Evolutionary conservation across 1,140 invertebrate genomes (phyloP).

Genomic region (Heliothis virescens): DNA sequence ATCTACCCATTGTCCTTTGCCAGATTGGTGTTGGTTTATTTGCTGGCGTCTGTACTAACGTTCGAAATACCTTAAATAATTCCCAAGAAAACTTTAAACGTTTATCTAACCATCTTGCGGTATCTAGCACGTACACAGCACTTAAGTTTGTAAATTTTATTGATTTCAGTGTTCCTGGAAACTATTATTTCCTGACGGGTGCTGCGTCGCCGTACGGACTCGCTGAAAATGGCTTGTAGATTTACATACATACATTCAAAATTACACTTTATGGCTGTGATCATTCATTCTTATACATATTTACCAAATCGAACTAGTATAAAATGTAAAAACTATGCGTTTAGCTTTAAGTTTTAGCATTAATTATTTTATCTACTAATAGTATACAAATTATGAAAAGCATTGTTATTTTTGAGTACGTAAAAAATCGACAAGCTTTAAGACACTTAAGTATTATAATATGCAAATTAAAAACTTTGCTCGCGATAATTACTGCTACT

Average conservation of each 20-base stretch:
- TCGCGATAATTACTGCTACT: slow-evolving; percentile 44
- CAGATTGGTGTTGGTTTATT: too few relatives aligned
- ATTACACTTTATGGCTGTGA: slow-evolving; percentile 47
- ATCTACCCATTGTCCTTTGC: too few relatives aligned
- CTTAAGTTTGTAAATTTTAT: slow-evolving; percentile 28
- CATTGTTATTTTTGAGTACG: not conserved
- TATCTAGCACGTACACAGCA: not conserved
- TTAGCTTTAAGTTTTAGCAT: not conserved
- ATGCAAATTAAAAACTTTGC: slow-evolving; percentile 22
- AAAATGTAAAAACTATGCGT: not conserved
- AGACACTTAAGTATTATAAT: slow-evolving; percentile 3
- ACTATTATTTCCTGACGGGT: slow-evolving; percentile 75
- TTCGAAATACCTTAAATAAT: too few relatives aligned
- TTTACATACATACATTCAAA: slow-evolving; percentile 24
- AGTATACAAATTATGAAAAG: not conserved
- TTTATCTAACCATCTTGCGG: not conserved
- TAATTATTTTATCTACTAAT: not conserved
- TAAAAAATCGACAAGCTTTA: slow-evolving; percentile 5
- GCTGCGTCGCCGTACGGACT: slow-evolving; percentile 70
- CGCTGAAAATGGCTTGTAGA: slow-evolving; percentile 65
- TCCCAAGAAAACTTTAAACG: not conserved
- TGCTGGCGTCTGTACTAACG: too few relatives aligned
- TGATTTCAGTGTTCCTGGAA: slow-evolving; percentile 71
- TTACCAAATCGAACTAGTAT: not conserved
- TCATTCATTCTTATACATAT: not conserved